Conservation (phyloP, 2,113 vertebrate genomes). For the Datnioides undecimradiatus region DNA sequence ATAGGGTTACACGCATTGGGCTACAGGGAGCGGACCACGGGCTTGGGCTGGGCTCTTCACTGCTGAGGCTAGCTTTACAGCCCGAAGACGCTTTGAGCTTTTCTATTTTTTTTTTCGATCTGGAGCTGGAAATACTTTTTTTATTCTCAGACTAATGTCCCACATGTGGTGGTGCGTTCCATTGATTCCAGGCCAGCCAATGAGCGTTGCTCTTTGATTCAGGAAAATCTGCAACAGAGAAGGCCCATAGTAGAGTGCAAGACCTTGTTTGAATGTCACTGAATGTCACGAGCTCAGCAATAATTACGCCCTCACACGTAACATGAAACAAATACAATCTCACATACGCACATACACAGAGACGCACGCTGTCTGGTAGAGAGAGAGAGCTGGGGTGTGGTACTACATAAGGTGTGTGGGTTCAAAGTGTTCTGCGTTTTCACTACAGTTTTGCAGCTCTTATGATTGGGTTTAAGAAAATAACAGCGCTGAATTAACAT, state of each 20-base stretch:
- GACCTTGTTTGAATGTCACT: slow-evolving; percentile 75
- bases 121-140: slow-evolving; percentile 67
- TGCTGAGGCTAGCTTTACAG: slow-evolving; percentile 63
- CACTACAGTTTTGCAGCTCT: not conserved
- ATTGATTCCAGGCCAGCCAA: slow-evolving; percentile 64
- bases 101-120: slow-evolving; percentile 3
- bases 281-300: slow-evolving; percentile 76
- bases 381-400: slow-evolving; percentile 63
- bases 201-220: slow-evolving; percentile 49
- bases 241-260: slow-evolving; percentile 38
- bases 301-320: slow-evolving; percentile 77
- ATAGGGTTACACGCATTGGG: slow-evolving; percentile 76
- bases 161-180: slow-evolving; percentile 66
- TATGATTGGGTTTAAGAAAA: not conserved
- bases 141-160: slow-evolving; percentile 71
- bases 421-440: slow-evolving; percentile 56
- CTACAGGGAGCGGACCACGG: slow-evolving; percentile 68
- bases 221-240: slow-evolving; percentile 48
- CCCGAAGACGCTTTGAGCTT: slow-evolving; percentile 51
- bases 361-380: slow-evolving; percentile 34
- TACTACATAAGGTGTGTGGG: slow-evolving; percentile 63
- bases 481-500: not conserved
- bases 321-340: slow-evolving; percentile 66
- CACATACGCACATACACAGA: slow-evolving; percentile 44
- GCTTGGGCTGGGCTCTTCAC: slow-evolving; percentile 69